Evolutionary conservation across 2,888 invertebrate genomes (phyloP), one percentile per base, ranked within the genome.

Genomic region (Spodoptera picta): DNA sequence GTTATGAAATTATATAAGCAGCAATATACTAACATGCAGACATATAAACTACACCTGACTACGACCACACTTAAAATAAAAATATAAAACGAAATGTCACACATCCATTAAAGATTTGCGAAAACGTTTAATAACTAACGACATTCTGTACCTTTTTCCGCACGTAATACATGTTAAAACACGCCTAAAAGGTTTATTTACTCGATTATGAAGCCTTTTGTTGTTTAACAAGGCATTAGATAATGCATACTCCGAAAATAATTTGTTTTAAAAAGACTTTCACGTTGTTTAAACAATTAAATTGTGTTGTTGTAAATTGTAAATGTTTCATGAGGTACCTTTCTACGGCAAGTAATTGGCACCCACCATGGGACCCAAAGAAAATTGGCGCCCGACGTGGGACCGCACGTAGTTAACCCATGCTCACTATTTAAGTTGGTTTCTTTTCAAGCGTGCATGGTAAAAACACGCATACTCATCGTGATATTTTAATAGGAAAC

Each of bases 311-410:
- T n/a, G n/a, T n/a, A n/a, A n/a, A n/a, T n/a, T n/a, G n/a, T n/a
- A n/a, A n/a, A n/a, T 50, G 48, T 54, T 75, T 49, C 42, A 60
- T 45, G 59, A 45, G 49, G 53, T 60, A 49, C 59, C 49, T 53
- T 61, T 58, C 6, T 46, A 10, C 47, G 58, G 50, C 70, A 75
- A 69, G 64, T 76, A 74, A 79, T 81, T 79, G 79, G 79, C 68
- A 51, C 71, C 65, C 81, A 72, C 58, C 69, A 42, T 79, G 71
- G 81, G 66, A 64, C 73, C 57, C 36, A 68, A 67, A 68, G 58
- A 57, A 79, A 74, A 78, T 83, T 84, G 83, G 84, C 82, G 78
- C 84, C 81, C 82, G 79, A 67, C 75, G 75, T 70, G 83, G 77
- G 73, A 65, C 79, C 77, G 64, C 61, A 71, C 24, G 72, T 69